Percentiles rank a stretch among this genome's conserved stretches.
phyloP scores from a whole-genome alignment of 92 coral and sea anemone genomes.

The Epizoanthus scotinus region DNA sequence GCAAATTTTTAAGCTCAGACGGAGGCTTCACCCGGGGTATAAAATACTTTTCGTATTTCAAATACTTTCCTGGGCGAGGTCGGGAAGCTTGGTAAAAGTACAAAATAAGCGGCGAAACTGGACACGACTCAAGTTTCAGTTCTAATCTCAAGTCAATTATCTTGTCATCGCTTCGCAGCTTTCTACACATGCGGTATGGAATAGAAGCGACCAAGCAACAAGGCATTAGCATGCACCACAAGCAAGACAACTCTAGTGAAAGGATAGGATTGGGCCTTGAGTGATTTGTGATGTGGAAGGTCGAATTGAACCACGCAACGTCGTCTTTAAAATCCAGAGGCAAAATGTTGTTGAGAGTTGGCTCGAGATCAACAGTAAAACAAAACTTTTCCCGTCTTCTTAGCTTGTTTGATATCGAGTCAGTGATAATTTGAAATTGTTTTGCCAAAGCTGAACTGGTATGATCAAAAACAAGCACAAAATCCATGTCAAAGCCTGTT shows the following conservation, averaged over 20 bases:
- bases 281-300: conserved; percentile 3
- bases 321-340: conserved; percentile 11
- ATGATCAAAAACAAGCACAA: conserved; percentile 13
- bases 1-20: conserved; percentile 21
- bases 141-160: conserved; percentile 3
- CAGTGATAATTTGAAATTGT: not conserved
- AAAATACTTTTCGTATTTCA: conserved; percentile 9
- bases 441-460: conserved; percentile 2
- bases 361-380: not conserved
- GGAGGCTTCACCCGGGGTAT: conserved; percentile 23
- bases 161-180: not conserved
- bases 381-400: not conserved
- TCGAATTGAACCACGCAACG: conserved; percentile 10
- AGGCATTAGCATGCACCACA: conserved; percentile 42
- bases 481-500: conserved; percentile 36
- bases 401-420: conserved; percentile 8
- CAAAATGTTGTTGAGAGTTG: not conserved
- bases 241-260: not conserved
- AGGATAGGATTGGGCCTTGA: conserved; percentile 26
- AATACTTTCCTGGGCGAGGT: conserved; percentile 39
- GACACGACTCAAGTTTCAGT: conserved; percentile 7
- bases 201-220: conserved; percentile 35
- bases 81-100: conserved; percentile 24
- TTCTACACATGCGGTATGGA: conserved; percentile 24
- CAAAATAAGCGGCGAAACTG: conserved; percentile 34